Conservation (phyloP, 2,113 vertebrate species). For the Halcyon senegalensis region DNA sequence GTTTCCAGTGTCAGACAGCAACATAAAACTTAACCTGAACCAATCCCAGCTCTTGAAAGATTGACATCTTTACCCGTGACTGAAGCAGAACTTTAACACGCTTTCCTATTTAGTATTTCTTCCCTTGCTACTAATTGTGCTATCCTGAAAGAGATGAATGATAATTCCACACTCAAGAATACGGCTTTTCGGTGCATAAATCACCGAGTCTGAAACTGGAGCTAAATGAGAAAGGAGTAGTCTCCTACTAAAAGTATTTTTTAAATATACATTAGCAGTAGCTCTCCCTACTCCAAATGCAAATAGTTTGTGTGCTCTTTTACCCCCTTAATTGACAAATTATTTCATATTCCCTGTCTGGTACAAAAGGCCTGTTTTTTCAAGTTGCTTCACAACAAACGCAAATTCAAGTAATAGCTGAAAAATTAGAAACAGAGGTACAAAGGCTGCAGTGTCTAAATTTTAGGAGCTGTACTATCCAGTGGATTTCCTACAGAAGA, state of each 20-base stretch:
- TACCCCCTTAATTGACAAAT: background rate
- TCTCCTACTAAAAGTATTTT: background rate
- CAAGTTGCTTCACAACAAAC: background rate
- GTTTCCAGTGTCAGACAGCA: background rate
- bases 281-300: background rate
- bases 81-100: background rate
- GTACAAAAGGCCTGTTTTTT: background rate
- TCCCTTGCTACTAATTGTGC: background rate
- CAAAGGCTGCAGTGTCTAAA: accelerated
- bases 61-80: background rate
- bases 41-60: background rate
- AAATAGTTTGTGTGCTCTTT: background rate
- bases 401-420: background rate
- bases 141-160: background rate
- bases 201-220: background rate
- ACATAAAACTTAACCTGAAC: background rate
- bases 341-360: background rate
- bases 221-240: background rate
- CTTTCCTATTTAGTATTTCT: background rate
- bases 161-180: background rate
- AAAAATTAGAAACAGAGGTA: background rate
- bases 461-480: background rate
- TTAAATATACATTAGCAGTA: background rate
- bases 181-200: background rate
- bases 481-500: background rate